Percentiles rank a stretch among this genome's conserved stretches.
phyloP scores from a whole-genome alignment of 2,797 vertebrate species.

The Gobionotothen gibberifrons region DNA sequence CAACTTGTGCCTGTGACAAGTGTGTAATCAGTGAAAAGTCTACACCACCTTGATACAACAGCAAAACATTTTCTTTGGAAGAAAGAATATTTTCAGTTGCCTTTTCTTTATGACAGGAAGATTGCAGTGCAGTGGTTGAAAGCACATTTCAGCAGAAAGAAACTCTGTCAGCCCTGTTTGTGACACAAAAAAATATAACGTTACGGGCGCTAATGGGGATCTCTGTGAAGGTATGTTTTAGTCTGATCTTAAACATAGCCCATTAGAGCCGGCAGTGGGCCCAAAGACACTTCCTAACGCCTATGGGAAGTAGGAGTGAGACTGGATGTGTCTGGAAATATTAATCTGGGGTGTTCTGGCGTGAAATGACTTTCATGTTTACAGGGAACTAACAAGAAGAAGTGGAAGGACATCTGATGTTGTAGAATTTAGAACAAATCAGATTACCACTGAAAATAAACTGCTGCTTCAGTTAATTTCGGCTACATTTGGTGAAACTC shows the following conservation, averaged over 20 bases:
- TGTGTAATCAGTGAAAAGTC: constrained; percentile 64
- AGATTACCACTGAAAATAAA: constrained; percentile 6
- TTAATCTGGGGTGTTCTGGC: constrained; percentile 53
- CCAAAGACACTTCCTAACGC: constrained; percentile 35
- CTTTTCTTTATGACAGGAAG: constrained; percentile 69
- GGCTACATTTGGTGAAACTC: background rate
- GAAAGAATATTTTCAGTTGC: constrained; percentile 57
- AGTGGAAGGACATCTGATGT: constrained; percentile 27
- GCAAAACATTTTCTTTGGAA: constrained; percentile 47
- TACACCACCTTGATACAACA: constrained; percentile 51
- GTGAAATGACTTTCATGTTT: constrained; percentile 68
- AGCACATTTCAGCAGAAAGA: constrained; percentile 61
- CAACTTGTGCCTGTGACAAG: constrained; percentile 51
- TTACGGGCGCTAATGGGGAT: constrained; percentile 49
- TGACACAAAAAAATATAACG: constrained; percentile 53
- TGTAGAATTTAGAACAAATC: constrained; percentile 18
- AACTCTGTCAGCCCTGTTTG: constrained; percentile 50
- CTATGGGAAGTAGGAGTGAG: constrained; percentile 40
- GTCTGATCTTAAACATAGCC: constrained; percentile 60
- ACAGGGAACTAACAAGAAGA: constrained; percentile 44
- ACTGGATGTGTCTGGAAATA: constrained; percentile 59
- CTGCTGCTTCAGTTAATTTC: background rate
- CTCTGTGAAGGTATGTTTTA: constrained; percentile 46
- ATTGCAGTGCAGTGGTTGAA: constrained; percentile 67
- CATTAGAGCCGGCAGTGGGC: constrained; percentile 51